Evolutionary conservation across 2,797 vertebrate species (phyloP).

Genomic region (Heteromormyrus szaboi): DNA sequence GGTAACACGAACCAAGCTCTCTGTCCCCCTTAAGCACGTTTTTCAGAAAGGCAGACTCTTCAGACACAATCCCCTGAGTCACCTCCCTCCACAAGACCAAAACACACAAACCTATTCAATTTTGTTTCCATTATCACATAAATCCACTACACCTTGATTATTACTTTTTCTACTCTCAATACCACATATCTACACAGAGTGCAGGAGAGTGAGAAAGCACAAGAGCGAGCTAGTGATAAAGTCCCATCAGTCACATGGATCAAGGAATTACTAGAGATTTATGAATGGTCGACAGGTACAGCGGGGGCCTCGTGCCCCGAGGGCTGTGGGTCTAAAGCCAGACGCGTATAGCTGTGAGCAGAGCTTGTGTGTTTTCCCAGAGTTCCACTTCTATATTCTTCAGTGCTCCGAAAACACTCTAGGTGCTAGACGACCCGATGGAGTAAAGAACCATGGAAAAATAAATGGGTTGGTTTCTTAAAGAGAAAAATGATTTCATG

Average conservation of each 20-base stretch:
- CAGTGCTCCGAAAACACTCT: neutral
- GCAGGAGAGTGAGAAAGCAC: neutral
- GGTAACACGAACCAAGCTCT: neutral
- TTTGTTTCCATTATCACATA: neutral
- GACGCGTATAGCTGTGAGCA: neutral
- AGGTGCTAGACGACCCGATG: neutral
- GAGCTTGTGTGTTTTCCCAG: neutral
- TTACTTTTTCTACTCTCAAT: neutral
- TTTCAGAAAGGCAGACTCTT: neutral
- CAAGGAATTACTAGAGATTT: neutral
- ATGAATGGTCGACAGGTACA: neutral
- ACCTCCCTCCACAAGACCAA: neutral
- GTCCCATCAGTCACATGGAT: neutral
- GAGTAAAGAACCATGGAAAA: neutral
- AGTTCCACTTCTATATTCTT: neutral
- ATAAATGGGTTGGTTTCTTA: neutral
- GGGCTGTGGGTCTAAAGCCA: neutral
- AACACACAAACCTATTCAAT: conserved; percentile 3
- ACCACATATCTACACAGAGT: neutral
- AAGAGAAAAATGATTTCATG: neutral
- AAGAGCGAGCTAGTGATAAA: neutral
- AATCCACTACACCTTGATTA: neutral
- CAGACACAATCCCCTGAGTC: neutral
- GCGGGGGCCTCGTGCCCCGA: neutral
- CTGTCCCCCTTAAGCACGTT: neutral